Base-by-base conservation (phyloP, 2,113 vertebrate species). In the Carlito syrichta region DNA sequence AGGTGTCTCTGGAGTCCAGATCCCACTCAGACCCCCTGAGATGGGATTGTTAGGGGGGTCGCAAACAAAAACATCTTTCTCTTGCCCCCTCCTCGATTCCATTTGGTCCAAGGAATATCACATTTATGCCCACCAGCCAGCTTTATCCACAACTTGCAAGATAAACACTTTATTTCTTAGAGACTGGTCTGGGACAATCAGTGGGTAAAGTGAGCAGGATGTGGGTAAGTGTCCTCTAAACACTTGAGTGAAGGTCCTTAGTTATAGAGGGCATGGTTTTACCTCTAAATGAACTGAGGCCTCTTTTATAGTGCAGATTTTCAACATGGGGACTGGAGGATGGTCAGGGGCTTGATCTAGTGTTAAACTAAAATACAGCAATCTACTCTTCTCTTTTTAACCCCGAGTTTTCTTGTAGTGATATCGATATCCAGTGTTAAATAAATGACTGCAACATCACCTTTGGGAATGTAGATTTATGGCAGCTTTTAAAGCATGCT, bases 1-100 rank as follows among this genome's bases (percentile, higher is more conserved):
- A 98, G 97, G 98, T 98, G 97, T 95, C 58, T 23, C 78, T 23
- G 35, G 11, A 87, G 82, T 52, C 73, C 27, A 60, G 38, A 68
- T 14, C 23, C 32, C n/a, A 22, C 58, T 20, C 6, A 5, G 22
- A 19, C 40, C 30, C 60, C 68, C 38, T 1, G 22, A 79, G 68
- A 85, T 5, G 43, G 19, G 40, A 35, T 62, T 52, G 16, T 3
- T 11, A 23, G 7, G 14, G 35, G 32, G n/a, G 27, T 38, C 40
- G 35, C 30, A 43, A 71, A 58, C 8, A n/a, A 7, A 56, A 35
- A 19, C 32, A 11, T 13, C 25, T 40, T 25, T 68, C n/a, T 38
- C 32, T 27, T 14, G 25, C 54, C 22, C 58, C 30, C 25, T 89
- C 68, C 56, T 50, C 78, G 56, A 48, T 66, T 50, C 32, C 48